Evolutionary conservation across 2,888 invertebrate species (phyloP).

Genomic region (Leptopterna dolabrata): DNA sequence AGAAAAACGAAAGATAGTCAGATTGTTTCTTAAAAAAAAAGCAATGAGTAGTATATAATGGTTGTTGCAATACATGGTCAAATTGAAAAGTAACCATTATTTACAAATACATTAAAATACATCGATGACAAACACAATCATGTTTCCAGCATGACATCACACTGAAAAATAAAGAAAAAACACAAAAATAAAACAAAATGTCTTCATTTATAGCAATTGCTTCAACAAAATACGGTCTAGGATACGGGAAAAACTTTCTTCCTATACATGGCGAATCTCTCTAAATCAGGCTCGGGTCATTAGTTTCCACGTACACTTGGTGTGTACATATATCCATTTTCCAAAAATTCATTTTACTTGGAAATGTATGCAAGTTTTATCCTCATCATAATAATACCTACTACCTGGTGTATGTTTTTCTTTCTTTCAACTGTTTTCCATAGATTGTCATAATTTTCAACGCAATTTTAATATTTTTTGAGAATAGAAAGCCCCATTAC

Average conservation of each 20-base stretch:
- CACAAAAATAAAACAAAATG: slow-evolving; percentile 10
- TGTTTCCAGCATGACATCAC: slow-evolving; percentile 57
- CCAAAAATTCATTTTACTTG: no score
- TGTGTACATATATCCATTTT: neutral
- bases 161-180: slow-evolving; percentile 56
- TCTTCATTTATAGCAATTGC: slow-evolving; percentile 25
- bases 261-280: neutral
- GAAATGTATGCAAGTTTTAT: no score
- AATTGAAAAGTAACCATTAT: slow-evolving; percentile 36
- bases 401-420: no score
- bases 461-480: no score
- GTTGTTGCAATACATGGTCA: slow-evolving; percentile 51
- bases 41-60: slow-evolving; percentile 34
- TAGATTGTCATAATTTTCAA: no score
- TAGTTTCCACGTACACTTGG: neutral
- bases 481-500: no score
- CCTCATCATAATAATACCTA: no score
- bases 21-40: slow-evolving; percentile 64
- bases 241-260: slow-evolving; percentile 12
- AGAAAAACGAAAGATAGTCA: slow-evolving; percentile 71
- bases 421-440: no score
- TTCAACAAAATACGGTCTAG: slow-evolving; percentile 29
- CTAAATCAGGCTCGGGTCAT: neutral
- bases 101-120: slow-evolving; percentile 51
- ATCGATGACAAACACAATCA: slow-evolving; percentile 53